These are phyloP conservation scores for Stegastes partitus DNA, from an alignment of 2,113 vertebrate genomes.

Conservation along the genomic window DNA sequence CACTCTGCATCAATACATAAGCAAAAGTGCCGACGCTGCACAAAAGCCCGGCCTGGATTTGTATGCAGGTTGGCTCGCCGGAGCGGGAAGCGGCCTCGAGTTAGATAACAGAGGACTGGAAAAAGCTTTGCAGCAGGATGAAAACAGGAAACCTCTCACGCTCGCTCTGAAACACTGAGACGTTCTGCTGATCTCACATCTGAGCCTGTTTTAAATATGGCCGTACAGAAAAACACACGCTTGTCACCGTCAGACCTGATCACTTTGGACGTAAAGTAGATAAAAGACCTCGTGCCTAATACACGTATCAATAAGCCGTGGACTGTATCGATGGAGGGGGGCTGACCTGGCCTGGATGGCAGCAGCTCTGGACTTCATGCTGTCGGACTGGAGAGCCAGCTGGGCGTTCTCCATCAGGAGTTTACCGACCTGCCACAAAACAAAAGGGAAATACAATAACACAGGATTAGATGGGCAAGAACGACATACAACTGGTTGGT, in stretches of 20 bases:
- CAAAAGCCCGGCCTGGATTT: conserved; percentile 63
- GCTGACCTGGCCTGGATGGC: conserved; percentile 81
- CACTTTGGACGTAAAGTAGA: background rate
- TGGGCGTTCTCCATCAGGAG: conserved; percentile 80
- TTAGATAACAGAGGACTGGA: conserved; percentile 38
- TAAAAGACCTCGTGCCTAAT: background rate
- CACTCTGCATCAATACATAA: conserved; percentile 70
- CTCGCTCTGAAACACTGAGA: background rate
- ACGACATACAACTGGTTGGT: background rate
- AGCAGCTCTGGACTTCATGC: conserved; percentile 71
- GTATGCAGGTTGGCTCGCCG: conserved; percentile 65
- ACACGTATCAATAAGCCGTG: background rate
- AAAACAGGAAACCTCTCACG: conserved; percentile 33
- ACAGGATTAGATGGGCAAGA: background rate
- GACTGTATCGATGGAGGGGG: background rate
- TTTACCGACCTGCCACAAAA: conserved; percentile 76
- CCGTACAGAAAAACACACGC: background rate
- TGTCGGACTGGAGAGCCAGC: conserved; percentile 79
- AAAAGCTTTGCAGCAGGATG: conserved; percentile 34
- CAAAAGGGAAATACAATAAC: background rate
- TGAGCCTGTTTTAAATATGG: background rate
- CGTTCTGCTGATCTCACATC: background rate
- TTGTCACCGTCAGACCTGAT: background rate
- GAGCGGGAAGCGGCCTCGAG: conserved; percentile 42
- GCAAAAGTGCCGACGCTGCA: conserved; percentile 67